Conservation (phyloP, 2,113 vertebrate species). For the Gymnocephalus cernua region DNA sequence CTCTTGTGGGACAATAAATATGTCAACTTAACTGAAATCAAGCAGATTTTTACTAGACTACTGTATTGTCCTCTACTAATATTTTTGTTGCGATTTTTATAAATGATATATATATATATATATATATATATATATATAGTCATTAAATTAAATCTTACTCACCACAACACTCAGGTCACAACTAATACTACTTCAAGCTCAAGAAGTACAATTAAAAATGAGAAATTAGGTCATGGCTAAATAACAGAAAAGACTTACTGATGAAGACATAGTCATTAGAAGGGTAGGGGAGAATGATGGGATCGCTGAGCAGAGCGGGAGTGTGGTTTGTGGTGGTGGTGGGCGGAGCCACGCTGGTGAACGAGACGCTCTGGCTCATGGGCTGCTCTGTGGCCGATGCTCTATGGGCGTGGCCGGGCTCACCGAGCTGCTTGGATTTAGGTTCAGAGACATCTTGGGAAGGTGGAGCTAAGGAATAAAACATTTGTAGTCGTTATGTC, state of each 20-base stretch:
- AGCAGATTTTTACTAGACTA: neutral
- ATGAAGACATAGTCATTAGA: slow-evolving; percentile 82
- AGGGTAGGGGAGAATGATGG: slow-evolving; percentile 76
- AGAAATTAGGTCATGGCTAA: neutral
- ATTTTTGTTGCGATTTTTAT: too few relatives aligned
- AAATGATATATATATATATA: too few relatives aligned
- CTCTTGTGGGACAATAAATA: neutral
- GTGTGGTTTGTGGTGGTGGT: slow-evolving; percentile 46
- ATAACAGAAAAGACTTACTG: slow-evolving; percentile 77
- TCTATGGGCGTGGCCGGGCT: slow-evolving; percentile 5
- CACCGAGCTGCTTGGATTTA: slow-evolving; percentile 26
- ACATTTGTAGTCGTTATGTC: neutral
- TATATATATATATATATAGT: too few relatives aligned
- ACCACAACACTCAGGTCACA: neutral
- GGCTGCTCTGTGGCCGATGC: slow-evolving; percentile 31
- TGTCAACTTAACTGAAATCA: neutral
- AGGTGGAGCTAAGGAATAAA: slow-evolving; percentile 40
- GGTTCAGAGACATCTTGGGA: slow-evolving; percentile 21
- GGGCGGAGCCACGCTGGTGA: slow-evolving; percentile 12
- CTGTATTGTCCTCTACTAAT: neutral
- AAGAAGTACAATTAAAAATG: neutral
- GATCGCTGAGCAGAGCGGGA: slow-evolving; percentile 68
- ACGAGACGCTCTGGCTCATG: slow-evolving; percentile 20
- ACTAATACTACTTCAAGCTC: neutral
- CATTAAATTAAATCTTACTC: neutral